Base-by-base conservation (phyloP, 2,113 vertebrate genomes). In the Caretta caretta region DNA sequence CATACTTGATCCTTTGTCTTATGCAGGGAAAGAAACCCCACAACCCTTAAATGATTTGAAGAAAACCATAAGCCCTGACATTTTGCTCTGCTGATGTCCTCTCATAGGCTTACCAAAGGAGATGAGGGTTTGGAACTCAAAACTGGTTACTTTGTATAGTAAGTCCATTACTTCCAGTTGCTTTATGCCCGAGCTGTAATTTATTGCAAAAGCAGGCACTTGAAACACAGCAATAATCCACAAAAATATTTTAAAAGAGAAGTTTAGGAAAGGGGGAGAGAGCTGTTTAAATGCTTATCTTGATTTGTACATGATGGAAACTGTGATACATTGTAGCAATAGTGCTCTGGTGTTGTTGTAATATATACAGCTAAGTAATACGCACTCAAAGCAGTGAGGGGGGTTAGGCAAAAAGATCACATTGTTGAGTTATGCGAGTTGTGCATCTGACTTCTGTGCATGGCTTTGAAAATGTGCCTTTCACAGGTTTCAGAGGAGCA, bases 381-480 rank as follows among this genome's bases (percentile, higher is more conserved):
- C 1, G 1, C 35, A 35, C 31, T 84, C 0, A 2, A 19, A 3
- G 5, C 0, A 1, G 6, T 72, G 62, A 22, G 0, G 2, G 9
- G 11, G 62, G 49, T 4, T 46, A 22, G 46, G 76, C 25, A 50
- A 31, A 14, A 11, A 49, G 16, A 69, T 69, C 75, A 10, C 4
- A 3, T 48, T 35, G 12, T 50, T 49, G 14, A 80, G 46, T 31
- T 29, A 31, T 10, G 78, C 27, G 8, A 50, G 14, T 50, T 50
- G 6, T 19, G 17, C 5, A 9, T n/a, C 3, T 31, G 49, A 17
- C 76, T 49, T 12, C 31, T 65, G 48, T 92, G 82, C 84, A 53
- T 0, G 0, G 3, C 76, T 35, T 50, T 57, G 38, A 46, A 8
- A 27, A 49, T 35, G 42, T 25, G 38, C 38, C 22, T 46, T 76